Percentiles rank a stretch among this genome's conserved stretches.
These are phyloP conservation scores for Drosophila pachea DNA, from an alignment of 1,140 invertebrate genomes.

Conservation along the genomic window DNA sequence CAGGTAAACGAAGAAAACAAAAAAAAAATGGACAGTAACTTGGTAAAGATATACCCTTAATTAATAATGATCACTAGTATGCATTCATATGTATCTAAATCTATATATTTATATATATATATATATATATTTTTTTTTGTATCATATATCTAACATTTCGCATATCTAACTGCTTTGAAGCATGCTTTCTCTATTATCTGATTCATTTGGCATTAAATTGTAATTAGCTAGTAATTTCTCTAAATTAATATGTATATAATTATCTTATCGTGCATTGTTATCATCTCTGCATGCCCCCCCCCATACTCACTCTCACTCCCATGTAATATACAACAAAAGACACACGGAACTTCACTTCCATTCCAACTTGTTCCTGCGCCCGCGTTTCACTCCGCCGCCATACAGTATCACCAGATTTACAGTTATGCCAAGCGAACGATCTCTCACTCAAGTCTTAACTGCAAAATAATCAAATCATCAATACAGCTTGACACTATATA, in stretches of 20 bases:
- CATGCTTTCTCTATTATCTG: too few relatives aligned
- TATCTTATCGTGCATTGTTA: too few relatives aligned
- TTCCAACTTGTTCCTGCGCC: too few relatives aligned
- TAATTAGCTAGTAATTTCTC: too few relatives aligned
- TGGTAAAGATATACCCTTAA: not conserved
- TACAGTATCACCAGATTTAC: not conserved
- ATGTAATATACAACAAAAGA: not conserved
- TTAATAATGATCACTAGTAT: not conserved
- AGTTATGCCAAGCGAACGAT: not conserved
- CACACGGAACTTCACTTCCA: not conserved
- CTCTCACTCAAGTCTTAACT: too few relatives aligned
- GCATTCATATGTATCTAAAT: not conserved
- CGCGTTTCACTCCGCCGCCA: not conserved
- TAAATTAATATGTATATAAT: too few relatives aligned
- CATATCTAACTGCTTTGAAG: not conserved
- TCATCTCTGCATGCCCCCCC: too few relatives aligned
- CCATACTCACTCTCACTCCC: too few relatives aligned
- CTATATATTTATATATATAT: not conserved
- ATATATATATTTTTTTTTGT: not conserved
- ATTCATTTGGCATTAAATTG: too few relatives aligned
- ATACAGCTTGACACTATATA: too few relatives aligned
- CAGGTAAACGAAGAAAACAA: conserved; percentile 52
- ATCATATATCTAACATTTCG: not conserved
- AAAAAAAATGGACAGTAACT: conserved; percentile 6
- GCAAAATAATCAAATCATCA: too few relatives aligned